phyloP scores from a whole-genome alignment of 2,113 vertebrate species.

The Nothocercus julius region DNA sequence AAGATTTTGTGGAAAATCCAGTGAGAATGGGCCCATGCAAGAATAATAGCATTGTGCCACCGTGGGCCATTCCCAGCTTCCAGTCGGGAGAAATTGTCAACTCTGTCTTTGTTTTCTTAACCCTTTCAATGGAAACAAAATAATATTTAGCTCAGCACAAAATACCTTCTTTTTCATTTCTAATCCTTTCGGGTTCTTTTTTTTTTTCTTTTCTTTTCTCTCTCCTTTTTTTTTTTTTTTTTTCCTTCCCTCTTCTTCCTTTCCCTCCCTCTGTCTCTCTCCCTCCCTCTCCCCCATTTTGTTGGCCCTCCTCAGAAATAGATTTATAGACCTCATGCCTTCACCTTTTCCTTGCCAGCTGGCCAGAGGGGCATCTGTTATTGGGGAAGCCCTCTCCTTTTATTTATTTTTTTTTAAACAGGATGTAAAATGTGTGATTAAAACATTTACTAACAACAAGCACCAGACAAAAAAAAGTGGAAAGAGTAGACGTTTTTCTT shows the following conservation, averaged over 20 bases:
- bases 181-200: conserved; percentile 73
- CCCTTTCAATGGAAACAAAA: conserved; percentile 81
- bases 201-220: not conserved
- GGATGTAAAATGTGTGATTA: conserved; percentile 56
- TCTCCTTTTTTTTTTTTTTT: not conserved
- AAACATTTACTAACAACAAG: conserved; percentile 4
- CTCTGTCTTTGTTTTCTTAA: conserved; percentile 78
- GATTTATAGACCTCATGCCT: conserved; percentile 55
- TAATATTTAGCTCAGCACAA: conserved; percentile 81
- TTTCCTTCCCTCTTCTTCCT: not conserved
- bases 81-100: conserved; percentile 77
- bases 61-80: conserved; percentile 78
- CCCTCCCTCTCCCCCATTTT: conserved; percentile 25
- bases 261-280: not conserved
- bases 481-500: not conserved
- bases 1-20: conserved; percentile 85
- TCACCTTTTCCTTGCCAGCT: conserved; percentile 27
- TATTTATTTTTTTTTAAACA: conserved; percentile 10
- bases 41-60: conserved; percentile 80
- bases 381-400: conserved; percentile 28
- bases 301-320: conserved; percentile 42
- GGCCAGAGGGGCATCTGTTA: conserved; percentile 64
- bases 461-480: conserved; percentile 25
- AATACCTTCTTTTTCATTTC: conserved; percentile 76
- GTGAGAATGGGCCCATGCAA: conserved; percentile 78